Conservation (phyloP, 2,113 vertebrate species). For the Hassar affinis region DNA sequence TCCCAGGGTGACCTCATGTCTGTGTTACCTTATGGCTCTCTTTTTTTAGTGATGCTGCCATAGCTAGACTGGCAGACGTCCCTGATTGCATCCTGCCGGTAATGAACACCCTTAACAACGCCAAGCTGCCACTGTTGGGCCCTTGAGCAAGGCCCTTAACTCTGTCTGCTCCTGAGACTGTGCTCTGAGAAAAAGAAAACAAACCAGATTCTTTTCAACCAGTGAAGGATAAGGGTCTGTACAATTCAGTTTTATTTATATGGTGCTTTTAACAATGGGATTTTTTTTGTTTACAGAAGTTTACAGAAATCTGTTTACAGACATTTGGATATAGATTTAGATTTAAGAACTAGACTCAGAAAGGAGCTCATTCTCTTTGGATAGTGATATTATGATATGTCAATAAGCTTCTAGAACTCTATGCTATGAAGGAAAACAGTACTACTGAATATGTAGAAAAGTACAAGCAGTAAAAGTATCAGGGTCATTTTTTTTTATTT, state of each 20-base stretch:
- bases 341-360: not conserved
- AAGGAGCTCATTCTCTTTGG: not conserved
- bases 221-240: not conserved
- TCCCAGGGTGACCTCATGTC: constrained; percentile 6
- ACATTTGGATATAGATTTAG: not conserved
- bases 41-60: not conserved
- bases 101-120: not conserved
- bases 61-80: not conserved
- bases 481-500: not conserved
- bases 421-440: not conserved
- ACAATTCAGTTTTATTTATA: not conserved
- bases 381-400: not conserved
- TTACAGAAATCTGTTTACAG: not conserved
- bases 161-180: no score
- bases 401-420: not conserved
- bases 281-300: no score
- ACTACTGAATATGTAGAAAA: not conserved
- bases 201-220: not conserved
- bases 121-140: no score
- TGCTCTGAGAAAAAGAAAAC: no score
- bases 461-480: not conserved
- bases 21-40: not conserved
- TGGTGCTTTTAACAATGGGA: not conserved
- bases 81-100: not conserved
- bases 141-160: no score